Evolutionary conservation across 2,888 invertebrate genomes (phyloP).

Genomic region (Lasioglossum zephyrum): DNA sequence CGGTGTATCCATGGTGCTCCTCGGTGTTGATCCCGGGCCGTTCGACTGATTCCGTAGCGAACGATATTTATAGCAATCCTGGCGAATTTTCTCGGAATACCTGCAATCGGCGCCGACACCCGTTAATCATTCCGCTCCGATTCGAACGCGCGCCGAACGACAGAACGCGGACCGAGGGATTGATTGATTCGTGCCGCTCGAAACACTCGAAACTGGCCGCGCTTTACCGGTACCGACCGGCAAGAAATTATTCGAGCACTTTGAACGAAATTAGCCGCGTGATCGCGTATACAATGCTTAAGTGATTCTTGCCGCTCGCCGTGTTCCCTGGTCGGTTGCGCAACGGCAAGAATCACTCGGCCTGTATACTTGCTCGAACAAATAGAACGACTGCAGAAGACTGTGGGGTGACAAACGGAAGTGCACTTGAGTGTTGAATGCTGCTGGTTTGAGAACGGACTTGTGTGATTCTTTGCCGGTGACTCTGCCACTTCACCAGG

Average conservation of each 20-base stretch:
- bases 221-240: background rate
- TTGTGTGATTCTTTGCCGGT: background rate
- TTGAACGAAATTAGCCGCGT: background rate
- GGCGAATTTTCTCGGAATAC: constrained; percentile 48
- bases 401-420: constrained; percentile 16
- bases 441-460: background rate
- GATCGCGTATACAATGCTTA: constrained; percentile 19
- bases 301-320: background rate
- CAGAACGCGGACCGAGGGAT: background rate
- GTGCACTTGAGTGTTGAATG: constrained; percentile 11
- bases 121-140: background rate
- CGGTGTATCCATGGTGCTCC: background rate
- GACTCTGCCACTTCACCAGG: background rate
- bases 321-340: background rate
- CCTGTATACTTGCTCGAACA: background rate
- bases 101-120: constrained; percentile 29
- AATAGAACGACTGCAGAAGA: constrained; percentile 3
- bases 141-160: background rate
- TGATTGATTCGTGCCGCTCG: constrained; percentile 1
- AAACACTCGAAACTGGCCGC: background rate
- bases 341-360: background rate
- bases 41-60: constrained; percentile 41
- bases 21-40: constrained; percentile 6
- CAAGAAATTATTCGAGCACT: background rate
- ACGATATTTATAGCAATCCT: constrained; percentile 49